phyloP scores from a whole-genome alignment of 1,140 invertebrate genomes.

The Drosophila teissieri region DNA sequence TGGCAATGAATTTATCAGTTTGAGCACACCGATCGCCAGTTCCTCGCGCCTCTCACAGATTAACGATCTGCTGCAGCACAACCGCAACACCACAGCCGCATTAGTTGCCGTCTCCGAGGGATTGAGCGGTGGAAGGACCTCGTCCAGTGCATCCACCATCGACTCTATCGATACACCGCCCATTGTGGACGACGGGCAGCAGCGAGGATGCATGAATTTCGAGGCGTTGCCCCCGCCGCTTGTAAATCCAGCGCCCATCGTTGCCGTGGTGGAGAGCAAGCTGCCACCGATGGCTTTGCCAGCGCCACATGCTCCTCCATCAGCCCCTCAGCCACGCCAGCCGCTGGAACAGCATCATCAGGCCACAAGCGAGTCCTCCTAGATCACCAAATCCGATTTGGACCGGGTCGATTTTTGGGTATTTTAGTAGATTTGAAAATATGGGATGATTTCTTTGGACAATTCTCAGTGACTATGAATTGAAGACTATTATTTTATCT shows the following conservation, averaged over 20 bases:
- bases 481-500: neutral
- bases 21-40: slow-evolving; percentile 70
- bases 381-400: slow-evolving; percentile 3
- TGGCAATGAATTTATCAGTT: slow-evolving; percentile 66
- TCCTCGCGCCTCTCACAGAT: slow-evolving; percentile 80
- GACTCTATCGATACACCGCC: slow-evolving; percentile 76
- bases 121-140: slow-evolving; percentile 35
- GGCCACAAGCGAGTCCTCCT: slow-evolving; percentile 21
- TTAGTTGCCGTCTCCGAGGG: slow-evolving; percentile 73
- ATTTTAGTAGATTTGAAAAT: neutral
- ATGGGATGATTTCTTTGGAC: neutral
- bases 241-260: slow-evolving; percentile 71
- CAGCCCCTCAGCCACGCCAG: slow-evolving; percentile 58
- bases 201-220: slow-evolving; percentile 67
- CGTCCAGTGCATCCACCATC: slow-evolving; percentile 22
- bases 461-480: slow-evolving; percentile 3
- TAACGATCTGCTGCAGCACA: slow-evolving; percentile 80
- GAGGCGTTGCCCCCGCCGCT: slow-evolving; percentile 68
- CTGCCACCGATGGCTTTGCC: slow-evolving; percentile 20
- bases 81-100: slow-evolving; percentile 77
- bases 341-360: slow-evolving; percentile 51
- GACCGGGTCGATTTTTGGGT: neutral
- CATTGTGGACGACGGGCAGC: slow-evolving; percentile 63
- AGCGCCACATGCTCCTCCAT: slow-evolving; percentile 8
- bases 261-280: slow-evolving; percentile 60